Conservation (phyloP, 1,140 invertebrate species). For the Tetramorium parvispinum region DNA sequence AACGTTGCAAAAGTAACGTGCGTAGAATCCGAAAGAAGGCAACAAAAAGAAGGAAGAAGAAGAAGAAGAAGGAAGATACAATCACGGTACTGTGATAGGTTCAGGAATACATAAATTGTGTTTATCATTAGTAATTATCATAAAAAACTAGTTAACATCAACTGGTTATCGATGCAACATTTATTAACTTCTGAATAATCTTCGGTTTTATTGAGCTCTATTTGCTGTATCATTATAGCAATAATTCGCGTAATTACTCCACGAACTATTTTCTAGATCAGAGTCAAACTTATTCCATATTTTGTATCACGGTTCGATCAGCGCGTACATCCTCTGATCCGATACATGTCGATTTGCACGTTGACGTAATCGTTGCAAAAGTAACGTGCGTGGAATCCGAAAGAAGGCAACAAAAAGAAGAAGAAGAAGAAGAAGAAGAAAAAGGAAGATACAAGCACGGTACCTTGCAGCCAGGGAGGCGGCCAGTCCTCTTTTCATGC, state of each 20-base stretch:
- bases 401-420: not conserved
- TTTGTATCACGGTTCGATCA: not conserved
- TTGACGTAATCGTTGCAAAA: slow-evolving; percentile 39
- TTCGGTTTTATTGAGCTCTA: not conserved
- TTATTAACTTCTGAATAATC: not conserved
- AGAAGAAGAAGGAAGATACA: too few relatives aligned
- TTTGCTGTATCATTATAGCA: not conserved
- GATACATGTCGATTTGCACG: slow-evolving; percentile 4
- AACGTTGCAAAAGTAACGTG: not conserved
- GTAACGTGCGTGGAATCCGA: not conserved
- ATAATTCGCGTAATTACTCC: not conserved
- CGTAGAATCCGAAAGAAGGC: not conserved
- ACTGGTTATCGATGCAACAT: not conserved
- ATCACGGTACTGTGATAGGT: too few relatives aligned
- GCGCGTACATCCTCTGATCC: not conserved
- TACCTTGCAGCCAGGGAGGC: not conserved
- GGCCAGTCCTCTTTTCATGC: not conserved
- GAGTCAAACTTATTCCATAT: not conserved
- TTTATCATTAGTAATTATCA: not conserved
- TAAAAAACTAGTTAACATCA: slow-evolving; percentile 2
- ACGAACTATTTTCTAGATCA: not conserved
- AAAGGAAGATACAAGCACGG: not conserved
- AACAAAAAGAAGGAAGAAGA: not conserved
- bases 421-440: not conserved
- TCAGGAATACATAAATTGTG: not conserved